phyloP scores from a whole-genome alignment of 2,113 vertebrate species.

The Epinephelus fuscoguttatus region DNA sequence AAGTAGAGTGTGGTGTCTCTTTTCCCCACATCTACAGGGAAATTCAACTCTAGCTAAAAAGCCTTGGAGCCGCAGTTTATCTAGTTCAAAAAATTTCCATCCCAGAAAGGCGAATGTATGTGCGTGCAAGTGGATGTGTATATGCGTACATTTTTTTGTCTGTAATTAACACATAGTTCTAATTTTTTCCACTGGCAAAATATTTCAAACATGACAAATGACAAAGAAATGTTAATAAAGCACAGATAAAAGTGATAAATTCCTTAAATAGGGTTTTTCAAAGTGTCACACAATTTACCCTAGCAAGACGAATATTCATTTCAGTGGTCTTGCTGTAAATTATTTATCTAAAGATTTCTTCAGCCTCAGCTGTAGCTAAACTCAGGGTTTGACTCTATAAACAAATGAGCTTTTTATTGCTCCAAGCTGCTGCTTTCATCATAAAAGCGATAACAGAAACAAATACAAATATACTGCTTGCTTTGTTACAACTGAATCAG shows the following conservation, averaged over 20 bases:
- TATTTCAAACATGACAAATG: neutral
- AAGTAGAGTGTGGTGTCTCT: constrained; percentile 68
- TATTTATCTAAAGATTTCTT: constrained; percentile 13
- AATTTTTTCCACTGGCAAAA: neutral
- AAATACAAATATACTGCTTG: constrained; percentile 17
- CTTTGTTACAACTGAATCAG: constrained; percentile 21
- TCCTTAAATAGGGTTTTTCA: neutral
- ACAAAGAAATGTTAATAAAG: neutral
- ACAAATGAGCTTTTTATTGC: constrained; percentile 4
- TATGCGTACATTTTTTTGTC: neutral
- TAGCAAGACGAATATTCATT: neutral
- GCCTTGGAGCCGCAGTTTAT: constrained; percentile 29
- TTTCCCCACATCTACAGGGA: constrained; percentile 70
- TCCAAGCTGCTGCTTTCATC: neutral
- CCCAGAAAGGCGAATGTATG: neutral
- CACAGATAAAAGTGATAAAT: constrained; percentile 12
- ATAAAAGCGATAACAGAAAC: constrained; percentile 42
- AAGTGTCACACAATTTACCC: neutral
- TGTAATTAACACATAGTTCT: neutral
- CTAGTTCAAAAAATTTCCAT: constrained; percentile 33
- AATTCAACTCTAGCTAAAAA: constrained; percentile 56
- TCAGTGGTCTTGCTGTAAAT: neutral
- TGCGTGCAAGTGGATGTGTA: neutral
- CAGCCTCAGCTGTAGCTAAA: constrained; percentile 1
- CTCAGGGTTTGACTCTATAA: constrained; percentile 18